These are phyloP conservation scores for Trematocara marginatum DNA, from an alignment of 2,113 vertebrate genomes.

Conservation along the genomic window DNA sequence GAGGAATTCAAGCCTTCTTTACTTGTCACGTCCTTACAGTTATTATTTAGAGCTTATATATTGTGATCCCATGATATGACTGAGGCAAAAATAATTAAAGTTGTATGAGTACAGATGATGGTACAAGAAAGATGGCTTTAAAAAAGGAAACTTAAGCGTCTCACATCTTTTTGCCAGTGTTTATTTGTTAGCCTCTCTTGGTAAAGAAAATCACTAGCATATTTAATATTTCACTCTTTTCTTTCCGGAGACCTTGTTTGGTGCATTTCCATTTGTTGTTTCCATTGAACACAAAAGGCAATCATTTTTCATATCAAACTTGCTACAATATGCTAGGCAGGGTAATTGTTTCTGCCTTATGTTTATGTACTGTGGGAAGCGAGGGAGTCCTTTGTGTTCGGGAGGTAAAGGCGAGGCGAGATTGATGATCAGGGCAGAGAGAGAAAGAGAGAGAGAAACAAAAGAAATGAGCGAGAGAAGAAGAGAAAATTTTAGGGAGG, in stretches of 20 bases:
- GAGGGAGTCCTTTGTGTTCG: neutral
- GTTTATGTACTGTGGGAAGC: slow-evolving; percentile 32
- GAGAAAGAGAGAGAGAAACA: neutral
- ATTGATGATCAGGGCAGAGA: slow-evolving; percentile 2
- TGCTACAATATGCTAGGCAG: neutral
- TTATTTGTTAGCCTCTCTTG: neutral
- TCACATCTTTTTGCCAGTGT: neutral
- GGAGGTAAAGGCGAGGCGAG: neutral
- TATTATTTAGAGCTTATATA: neutral
- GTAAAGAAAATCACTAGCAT: neutral
- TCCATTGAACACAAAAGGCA: slow-evolving; percentile 17
- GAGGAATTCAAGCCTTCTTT: slow-evolving; percentile 1
- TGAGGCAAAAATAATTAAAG: neutral
- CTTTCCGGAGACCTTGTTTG: neutral
- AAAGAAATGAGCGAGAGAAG: neutral
- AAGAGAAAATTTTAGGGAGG: neutral
- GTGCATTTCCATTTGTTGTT: slow-evolving; percentile 9
- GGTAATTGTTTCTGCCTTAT: slow-evolving; percentile 48
- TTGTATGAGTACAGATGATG: neutral
- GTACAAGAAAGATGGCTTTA: neutral
- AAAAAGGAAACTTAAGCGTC: neutral
- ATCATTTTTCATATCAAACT: slow-evolving; percentile 38
- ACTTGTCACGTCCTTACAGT: neutral
- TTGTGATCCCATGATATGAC: neutral
- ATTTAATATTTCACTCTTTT: neutral